phyloP scores from a whole-genome alignment of 1,140 invertebrate species.

The Micrasema longulum region DNA sequence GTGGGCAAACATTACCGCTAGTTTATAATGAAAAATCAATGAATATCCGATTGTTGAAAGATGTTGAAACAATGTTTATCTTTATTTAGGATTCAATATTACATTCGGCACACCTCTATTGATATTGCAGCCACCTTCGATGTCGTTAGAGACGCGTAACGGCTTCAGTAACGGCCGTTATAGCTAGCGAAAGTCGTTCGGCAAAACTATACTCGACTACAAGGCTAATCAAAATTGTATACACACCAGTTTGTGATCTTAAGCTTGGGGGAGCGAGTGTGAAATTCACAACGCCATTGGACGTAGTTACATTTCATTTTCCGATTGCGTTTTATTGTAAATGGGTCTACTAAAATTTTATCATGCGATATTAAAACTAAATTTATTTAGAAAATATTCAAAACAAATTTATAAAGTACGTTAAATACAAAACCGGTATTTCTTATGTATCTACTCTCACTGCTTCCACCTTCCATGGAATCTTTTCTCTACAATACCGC shows the following conservation, averaged over 20 bases:
- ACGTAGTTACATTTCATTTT: too few relatives aligned
- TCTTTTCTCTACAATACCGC: too few relatives aligned
- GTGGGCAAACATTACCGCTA: too few relatives aligned
- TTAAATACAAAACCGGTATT: too few relatives aligned
- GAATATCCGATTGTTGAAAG: slow-evolving; percentile 19
- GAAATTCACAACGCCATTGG: background rate
- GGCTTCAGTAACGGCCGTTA: slow-evolving; percentile 48
- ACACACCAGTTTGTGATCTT: slow-evolving; percentile 8
- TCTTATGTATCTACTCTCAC: too few relatives aligned
- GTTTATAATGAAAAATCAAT: slow-evolving; percentile 13
- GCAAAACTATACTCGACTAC: slow-evolving; percentile 44
- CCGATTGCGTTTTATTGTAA: too few relatives aligned
- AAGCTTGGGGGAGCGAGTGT: background rate
- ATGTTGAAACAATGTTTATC: slow-evolving; percentile 30
- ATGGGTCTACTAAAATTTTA: too few relatives aligned
- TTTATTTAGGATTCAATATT: slow-evolving; percentile 50
- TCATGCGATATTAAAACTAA: too few relatives aligned
- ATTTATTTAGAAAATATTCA: too few relatives aligned
- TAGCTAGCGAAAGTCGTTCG: slow-evolving; percentile 48
- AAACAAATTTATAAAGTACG: too few relatives aligned
- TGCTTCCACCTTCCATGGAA: too few relatives aligned
- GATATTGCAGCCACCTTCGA: slow-evolving; percentile 50
- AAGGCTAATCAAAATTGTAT: slow-evolving; percentile 46
- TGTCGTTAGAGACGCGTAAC: slow-evolving; percentile 52
- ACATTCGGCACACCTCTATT: slow-evolving; percentile 47